Conservation (phyloP, 2,113 vertebrate species). For the Reinhardtius hippoglossoides region DNA sequence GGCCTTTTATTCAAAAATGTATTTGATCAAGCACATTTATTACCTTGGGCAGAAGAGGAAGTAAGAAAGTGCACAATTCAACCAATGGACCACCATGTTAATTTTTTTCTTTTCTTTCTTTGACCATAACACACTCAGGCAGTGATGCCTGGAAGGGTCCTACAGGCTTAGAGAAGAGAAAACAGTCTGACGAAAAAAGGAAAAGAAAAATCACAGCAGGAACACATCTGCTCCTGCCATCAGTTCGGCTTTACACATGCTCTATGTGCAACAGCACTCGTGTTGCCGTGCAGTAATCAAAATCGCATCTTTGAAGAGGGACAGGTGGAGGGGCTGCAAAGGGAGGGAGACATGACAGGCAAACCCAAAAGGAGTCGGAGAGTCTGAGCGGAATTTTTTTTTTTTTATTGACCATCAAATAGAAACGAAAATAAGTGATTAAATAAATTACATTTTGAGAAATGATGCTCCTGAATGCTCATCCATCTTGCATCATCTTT, state of each 20-base stretch:
- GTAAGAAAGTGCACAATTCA: not conserved
- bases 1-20: not conserved
- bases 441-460: not conserved
- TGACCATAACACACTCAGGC: slow-evolving; percentile 25
- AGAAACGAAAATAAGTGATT: not conserved
- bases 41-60: not conserved
- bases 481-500: not conserved
- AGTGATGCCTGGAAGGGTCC: slow-evolving; percentile 32
- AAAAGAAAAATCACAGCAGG: not conserved
- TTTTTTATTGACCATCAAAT: slow-evolving; percentile 14
- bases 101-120: not conserved
- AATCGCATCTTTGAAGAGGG: slow-evolving; percentile 47
- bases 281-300: slow-evolving; percentile 23
- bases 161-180: slow-evolving; percentile 26
- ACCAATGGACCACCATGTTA: not conserved
- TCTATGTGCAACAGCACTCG: slow-evolving; percentile 31
- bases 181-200: slow-evolving; percentile 1
- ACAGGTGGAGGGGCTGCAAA: slow-evolving; percentile 10
- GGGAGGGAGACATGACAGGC: slow-evolving; percentile 37
- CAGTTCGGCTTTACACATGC: slow-evolving; percentile 36
- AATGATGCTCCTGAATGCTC: not conserved
- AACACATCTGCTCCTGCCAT: slow-evolving; percentile 15
- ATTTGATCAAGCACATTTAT: not conserved
- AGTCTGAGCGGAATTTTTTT: not conserved
- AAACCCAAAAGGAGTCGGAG: slow-evolving; percentile 12